Conservation (phyloP, 2,888 invertebrate genomes). For the Meandrusa payeni region DNA sequence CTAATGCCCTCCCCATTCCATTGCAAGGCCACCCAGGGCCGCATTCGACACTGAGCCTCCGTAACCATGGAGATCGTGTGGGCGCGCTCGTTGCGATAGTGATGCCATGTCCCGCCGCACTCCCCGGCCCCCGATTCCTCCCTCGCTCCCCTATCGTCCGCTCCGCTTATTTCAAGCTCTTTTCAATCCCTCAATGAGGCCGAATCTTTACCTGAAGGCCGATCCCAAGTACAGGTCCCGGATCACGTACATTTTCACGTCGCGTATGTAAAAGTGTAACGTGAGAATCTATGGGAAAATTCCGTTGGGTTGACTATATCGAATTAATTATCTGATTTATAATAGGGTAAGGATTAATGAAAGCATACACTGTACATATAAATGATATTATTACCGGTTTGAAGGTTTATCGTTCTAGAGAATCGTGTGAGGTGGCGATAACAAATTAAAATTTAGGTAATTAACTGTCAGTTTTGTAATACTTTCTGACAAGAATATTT, state of each 20-base stretch:
- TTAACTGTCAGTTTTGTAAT: not conserved
- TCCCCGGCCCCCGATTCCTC: slow-evolving; percentile 30
- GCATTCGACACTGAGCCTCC: slow-evolving; percentile 54
- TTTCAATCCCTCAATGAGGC: slow-evolving; percentile 73
- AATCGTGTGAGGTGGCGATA: not conserved
- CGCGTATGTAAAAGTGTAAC: slow-evolving; percentile 4
- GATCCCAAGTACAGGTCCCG: slow-evolving; percentile 35
- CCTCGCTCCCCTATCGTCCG: slow-evolving; percentile 30
- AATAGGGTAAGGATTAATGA: slow-evolving; percentile 4
- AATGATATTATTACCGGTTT: not conserved
- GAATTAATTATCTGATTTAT: slow-evolving; percentile 1
- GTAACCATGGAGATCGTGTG: slow-evolving; percentile 70
- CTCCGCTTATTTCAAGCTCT: slow-evolving; percentile 62
- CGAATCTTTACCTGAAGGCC: slow-evolving; percentile 71
- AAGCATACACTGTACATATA: slow-evolving; percentile 1
- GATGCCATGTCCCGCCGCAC: slow-evolving; percentile 47
- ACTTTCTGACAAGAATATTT: not conserved
- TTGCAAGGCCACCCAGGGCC: slow-evolving; percentile 81
- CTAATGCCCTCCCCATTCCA: slow-evolving; percentile 80
- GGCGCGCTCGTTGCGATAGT: slow-evolving; percentile 71
- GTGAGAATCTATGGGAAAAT: not conserved
- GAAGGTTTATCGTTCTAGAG: not conserved
- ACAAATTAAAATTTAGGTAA: slow-evolving; percentile 1
- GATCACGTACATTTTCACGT: slow-evolving; percentile 28
- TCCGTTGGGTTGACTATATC: not conserved